A percentile compares a stretch with the other conserved stretches of the same genome.
These are phyloP conservation scores for Orussus abietinus DNA, from an alignment of 1,140 invertebrate genomes.

Conservation along the genomic window DNA sequence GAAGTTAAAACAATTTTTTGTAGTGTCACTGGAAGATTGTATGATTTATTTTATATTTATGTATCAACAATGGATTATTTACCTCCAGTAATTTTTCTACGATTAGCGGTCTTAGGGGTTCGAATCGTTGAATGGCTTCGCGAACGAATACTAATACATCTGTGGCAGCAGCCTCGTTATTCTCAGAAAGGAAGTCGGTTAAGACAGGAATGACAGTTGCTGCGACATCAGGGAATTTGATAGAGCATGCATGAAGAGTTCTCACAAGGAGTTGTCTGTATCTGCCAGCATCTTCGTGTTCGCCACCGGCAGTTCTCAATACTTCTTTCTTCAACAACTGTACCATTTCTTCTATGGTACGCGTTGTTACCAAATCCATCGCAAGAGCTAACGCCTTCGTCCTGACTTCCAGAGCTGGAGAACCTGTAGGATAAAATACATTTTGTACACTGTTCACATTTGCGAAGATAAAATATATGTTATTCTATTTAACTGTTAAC, in stretches of 20 bases:
- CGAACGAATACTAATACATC: slow-evolving; percentile 94
- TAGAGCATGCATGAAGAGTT: slow-evolving; percentile 91
- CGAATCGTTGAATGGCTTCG: slow-evolving; percentile 92
- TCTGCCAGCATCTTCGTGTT: slow-evolving; percentile 93
- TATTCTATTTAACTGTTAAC: not conserved
- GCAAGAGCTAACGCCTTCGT: slow-evolving; percentile 83
- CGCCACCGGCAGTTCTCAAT: slow-evolving; percentile 84
- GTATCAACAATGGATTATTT: slow-evolving; percentile 14
- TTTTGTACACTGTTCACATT: not conserved
- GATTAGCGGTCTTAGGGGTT: slow-evolving; percentile 73
- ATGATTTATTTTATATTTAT: too few species aligned
- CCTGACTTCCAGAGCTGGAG: slow-evolving; percentile 91
- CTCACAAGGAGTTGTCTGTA: slow-evolving; percentile 94
- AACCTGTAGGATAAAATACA: slow-evolving; percentile 25
- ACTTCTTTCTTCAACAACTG: slow-evolving; percentile 92
- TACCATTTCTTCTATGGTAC: slow-evolving; percentile 96
- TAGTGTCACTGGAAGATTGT: too few species aligned
- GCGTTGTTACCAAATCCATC: slow-evolving; percentile 87
- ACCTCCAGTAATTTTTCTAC: slow-evolving; percentile 63
- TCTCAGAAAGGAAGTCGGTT: slow-evolving; percentile 94
- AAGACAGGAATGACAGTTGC: slow-evolving; percentile 89
- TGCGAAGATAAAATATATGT: not conserved
- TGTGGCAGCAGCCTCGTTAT: slow-evolving; percentile 86
- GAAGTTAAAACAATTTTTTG: not conserved
- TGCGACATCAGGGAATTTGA: slow-evolving; percentile 98